Conservation (phyloP, 2,797 vertebrate genomes). For the Crenuchus spilurus region DNA sequence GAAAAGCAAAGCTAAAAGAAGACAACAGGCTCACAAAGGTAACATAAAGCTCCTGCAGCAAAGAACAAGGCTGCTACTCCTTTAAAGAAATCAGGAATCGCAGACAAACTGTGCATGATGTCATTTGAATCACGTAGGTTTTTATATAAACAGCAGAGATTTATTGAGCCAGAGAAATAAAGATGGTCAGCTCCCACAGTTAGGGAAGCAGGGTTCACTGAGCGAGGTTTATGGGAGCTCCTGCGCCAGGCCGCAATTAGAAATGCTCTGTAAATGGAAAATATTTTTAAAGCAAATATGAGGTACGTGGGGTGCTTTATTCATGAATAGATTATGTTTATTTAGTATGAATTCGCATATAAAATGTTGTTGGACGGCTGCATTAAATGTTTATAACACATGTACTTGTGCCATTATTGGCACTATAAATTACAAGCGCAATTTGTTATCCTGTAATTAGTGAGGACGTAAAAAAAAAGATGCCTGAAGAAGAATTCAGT, state of each 20-base stretch:
- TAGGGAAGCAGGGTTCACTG: conserved; percentile 58
- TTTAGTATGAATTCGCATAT: conserved; percentile 66
- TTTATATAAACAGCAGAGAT: conserved; percentile 49
- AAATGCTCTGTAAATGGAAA: conserved; percentile 67
- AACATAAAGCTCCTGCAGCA: too few species aligned
- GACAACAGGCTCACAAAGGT: too few species aligned
- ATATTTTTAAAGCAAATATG: conserved; percentile 56
- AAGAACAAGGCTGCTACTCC: not conserved
- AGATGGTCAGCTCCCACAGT: conserved; percentile 58
- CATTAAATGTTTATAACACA: conserved; percentile 66
- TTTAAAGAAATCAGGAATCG: conserved; percentile 36
- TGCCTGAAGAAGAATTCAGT: conserved; percentile 67
- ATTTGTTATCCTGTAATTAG: conserved; percentile 78
- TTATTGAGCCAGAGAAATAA: conserved; percentile 54
- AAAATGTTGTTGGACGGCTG: conserved; percentile 69
- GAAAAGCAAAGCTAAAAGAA: too few species aligned
- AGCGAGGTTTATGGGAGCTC: conserved; percentile 57
- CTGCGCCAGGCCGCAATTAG: conserved; percentile 68
- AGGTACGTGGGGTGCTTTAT: conserved; percentile 54
- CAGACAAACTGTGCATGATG: conserved; percentile 50
- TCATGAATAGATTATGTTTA: conserved; percentile 69
- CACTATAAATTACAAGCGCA: conserved; percentile 76
- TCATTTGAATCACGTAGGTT: conserved; percentile 43
- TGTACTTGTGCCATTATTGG: conserved; percentile 78
- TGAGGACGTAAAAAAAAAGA: conserved; percentile 63